phyloP scores from a whole-genome alignment of 2,113 vertebrate species.

The Paramormyrops kingsleyae region DNA sequence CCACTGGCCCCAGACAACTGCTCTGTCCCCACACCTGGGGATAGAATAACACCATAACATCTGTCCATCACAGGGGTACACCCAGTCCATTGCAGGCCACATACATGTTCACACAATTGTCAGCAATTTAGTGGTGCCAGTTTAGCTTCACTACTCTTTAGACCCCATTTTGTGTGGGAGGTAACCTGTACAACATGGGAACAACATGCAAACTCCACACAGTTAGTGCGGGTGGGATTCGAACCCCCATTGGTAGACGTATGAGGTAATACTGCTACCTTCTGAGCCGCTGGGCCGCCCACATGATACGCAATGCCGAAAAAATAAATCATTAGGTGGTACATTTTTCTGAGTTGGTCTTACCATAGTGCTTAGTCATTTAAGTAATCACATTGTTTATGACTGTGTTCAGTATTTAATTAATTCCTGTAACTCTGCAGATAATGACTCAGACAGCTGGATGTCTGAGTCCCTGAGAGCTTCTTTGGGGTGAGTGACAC shows the following conservation, averaged over 20 bases:
- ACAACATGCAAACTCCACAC: background rate
- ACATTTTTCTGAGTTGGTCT: background rate
- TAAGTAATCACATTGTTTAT: background rate
- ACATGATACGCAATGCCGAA: background rate
- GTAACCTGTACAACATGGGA: background rate
- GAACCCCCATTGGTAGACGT: background rate
- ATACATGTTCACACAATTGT: background rate
- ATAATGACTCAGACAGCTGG: background rate
- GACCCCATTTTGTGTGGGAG: background rate
- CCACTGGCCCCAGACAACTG: constrained; percentile 51
- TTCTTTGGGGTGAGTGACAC: background rate
- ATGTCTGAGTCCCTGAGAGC: background rate
- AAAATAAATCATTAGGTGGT: background rate
- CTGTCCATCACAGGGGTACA: background rate
- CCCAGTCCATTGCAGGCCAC: background rate
- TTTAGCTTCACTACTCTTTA: background rate
- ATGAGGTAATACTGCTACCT: background rate
- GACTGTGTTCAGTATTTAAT: background rate
- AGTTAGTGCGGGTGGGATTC: background rate
- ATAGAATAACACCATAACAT: background rate
- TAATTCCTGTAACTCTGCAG: background rate
- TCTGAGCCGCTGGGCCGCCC: background rate
- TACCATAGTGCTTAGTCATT: background rate
- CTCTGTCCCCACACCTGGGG: constrained; percentile 11
- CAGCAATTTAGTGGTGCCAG: background rate